Evolutionary conservation across 2,113 vertebrate species (phyloP).

Genomic region (Callorhinus ursinus): DNA sequence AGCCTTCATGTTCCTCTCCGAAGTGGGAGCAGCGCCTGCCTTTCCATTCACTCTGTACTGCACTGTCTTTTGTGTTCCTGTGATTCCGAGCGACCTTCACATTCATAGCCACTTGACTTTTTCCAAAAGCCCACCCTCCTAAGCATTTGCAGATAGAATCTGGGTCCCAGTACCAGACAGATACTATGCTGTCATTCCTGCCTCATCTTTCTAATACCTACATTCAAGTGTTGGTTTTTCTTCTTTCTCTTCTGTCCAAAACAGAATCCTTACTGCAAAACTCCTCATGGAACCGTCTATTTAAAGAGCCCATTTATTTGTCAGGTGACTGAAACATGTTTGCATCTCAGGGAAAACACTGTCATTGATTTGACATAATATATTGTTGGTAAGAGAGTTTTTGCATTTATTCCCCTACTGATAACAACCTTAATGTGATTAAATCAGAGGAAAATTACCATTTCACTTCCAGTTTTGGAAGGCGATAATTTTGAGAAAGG

Average conservation of each 20-base stretch:
- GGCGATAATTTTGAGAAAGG: conserved; percentile 9
- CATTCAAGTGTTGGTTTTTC: background rate
- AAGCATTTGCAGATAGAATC: background rate
- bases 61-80: background rate
- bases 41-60: background rate
- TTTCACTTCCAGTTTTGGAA: background rate
- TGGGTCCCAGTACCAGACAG: background rate
- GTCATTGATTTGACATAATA: background rate
- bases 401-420: background rate
- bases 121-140: background rate
- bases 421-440: background rate
- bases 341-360: background rate
- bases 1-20: background rate
- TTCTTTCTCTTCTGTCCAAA: background rate
- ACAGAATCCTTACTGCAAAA: background rate
- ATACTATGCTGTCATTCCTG: background rate
- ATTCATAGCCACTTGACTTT: background rate
- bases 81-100: background rate
- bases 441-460: conserved; percentile 42
- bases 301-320: background rate
- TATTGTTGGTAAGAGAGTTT: background rate
- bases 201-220: background rate
- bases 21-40: background rate
- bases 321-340: background rate
- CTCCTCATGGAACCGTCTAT: background rate